Evolutionary conservation across 2,888 invertebrate species (phyloP), one percentile per base, ranked within the genome.

Genomic region (Cyclophora punctaria): DNA sequence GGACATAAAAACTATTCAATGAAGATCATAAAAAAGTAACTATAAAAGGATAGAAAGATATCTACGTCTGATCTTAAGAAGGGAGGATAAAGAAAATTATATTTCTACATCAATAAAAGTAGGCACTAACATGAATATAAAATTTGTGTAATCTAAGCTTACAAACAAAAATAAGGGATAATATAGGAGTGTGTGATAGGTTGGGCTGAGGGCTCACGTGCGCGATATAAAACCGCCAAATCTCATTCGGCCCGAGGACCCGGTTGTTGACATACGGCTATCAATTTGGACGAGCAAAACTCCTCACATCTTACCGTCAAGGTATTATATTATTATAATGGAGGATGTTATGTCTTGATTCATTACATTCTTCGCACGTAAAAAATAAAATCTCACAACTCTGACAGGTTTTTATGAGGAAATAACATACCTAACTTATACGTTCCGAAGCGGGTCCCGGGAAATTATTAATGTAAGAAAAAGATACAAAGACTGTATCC

Each of bases 351-450:
- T 70, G 67, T 64, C 69, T 65, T 69, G 72, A 75, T 70, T 74
- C 76, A 75, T 81, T 75, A 77, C 64, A 84, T 84, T 83, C 80
- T 69, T 74, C 72, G 67, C 80, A 81, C 80, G 83, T 81, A 83
- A 80, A 83, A 81, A 80, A 80, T 81, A 83, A 82, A 80, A 78
- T 73, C 76, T 75, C 71, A 69, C 69, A 76, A 75, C 68, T 74
- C 69, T 79, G 80, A 80, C 82, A 80, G 75, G 66, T 75, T 74
- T 71, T 71, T 75, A 77, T 72, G 71, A 73, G 69, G 76, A 76
- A 80, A 77, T 75, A 78, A 77, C 69, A 68, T 66, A 71, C 61
- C 71, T 72, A 76, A 78, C 67, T 77, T 79, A 75, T 73, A 71
- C 67, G 74, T 78, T 72, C 78, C 76, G 72, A 68, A 58, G 62